Evolutionary conservation across 2,113 vertebrate species (phyloP).

Genomic region (Phocoena phocoena): DNA sequence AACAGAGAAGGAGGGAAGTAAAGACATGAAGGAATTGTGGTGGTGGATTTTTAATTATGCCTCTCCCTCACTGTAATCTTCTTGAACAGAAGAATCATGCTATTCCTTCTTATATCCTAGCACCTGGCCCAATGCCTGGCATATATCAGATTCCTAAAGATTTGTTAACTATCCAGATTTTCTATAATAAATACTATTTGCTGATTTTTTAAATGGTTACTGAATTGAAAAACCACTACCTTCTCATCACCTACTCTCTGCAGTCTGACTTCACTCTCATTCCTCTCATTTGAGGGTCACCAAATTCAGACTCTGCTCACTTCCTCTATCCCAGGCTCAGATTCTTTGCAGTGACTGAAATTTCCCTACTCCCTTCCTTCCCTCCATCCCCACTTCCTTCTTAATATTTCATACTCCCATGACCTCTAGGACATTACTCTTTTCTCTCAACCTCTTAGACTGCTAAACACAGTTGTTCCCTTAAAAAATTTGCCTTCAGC

Average conservation of each 20-base stretch:
- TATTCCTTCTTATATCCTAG: background rate
- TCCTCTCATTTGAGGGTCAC: background rate
- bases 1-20: background rate
- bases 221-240: constrained; percentile 3
- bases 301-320: background rate
- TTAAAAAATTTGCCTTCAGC: background rate
- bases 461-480: background rate
- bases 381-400: background rate
- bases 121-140: background rate
- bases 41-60: constrained; percentile 16
- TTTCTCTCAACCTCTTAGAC: background rate
- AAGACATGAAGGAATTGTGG: background rate
- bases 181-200: constrained; percentile 1
- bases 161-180: background rate
- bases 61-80: background rate
- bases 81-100: background rate
- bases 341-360: background rate
- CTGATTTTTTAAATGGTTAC: background rate
- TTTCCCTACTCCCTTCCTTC: background rate
- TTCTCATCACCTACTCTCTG: background rate
- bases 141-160: constrained; percentile 27
- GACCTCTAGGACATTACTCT: background rate
- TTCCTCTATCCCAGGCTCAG: background rate
- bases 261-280: background rate
- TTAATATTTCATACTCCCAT: background rate